Conservation (phyloP, 2,797 vertebrate genomes). For the Huso huso region DNA sequence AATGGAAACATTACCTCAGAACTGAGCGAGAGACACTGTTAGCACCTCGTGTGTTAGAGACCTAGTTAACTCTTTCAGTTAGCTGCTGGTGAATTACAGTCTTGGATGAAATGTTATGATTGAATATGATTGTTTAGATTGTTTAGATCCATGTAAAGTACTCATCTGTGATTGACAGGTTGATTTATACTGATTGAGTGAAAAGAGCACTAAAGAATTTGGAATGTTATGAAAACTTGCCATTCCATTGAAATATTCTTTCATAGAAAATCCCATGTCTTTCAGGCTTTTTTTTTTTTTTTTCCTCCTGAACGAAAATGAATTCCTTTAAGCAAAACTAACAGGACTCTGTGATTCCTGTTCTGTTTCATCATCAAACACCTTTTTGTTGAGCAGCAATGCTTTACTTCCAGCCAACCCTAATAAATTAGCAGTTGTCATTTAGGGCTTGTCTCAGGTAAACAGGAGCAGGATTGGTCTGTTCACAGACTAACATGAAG, state of each 20-base stretch:
- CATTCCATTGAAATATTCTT: not conserved
- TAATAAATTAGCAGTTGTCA: not conserved
- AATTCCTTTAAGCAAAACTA: slow-evolving; percentile 5
- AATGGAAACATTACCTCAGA: no score
- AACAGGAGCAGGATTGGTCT: no score
- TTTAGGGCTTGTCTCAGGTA: no score
- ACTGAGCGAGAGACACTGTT: no score
- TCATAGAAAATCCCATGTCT: not conserved
- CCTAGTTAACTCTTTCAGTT: no score
- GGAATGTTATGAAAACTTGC: not conserved
- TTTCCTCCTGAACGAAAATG: not conserved
- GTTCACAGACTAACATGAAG: not conserved
- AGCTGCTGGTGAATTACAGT: no score
- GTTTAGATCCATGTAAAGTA: no score
- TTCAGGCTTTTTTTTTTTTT: not conserved
- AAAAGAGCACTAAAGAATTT: not conserved
- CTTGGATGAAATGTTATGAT: no score
- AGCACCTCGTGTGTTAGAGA: no score
- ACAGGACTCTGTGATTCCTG: not conserved
- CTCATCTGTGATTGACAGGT: no score
- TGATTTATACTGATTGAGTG: no score
- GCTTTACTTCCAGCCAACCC: not conserved
- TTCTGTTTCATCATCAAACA: not conserved
- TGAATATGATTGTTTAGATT: no score
- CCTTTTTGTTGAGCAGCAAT: not conserved